Percentiles rank a stretch among this genome's conserved stretches.
These are phyloP conservation scores for Drosophila neotestacea DNA, from an alignment of 2,888 invertebrate genomes.

Conservation along the genomic window DNA sequence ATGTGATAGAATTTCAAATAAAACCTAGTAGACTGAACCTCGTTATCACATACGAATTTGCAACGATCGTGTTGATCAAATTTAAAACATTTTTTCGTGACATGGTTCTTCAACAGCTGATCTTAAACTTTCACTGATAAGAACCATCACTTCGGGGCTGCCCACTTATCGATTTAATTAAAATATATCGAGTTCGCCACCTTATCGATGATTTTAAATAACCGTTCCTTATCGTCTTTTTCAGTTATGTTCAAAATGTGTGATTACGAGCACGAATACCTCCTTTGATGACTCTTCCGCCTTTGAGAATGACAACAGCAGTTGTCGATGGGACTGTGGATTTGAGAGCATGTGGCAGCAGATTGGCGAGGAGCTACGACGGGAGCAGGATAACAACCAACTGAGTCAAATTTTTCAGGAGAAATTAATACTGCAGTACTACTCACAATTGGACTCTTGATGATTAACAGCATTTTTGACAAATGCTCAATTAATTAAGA, in stretches of 20 bases:
- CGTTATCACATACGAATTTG: conserved; percentile 88
- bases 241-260: conserved; percentile 61
- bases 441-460: conserved; percentile 13
- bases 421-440: conserved; percentile 22
- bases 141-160: conserved; percentile 24
- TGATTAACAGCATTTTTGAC: conserved; percentile 44
- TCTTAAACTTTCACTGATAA: conserved; percentile 20
- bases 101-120: conserved; percentile 84
- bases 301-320: conserved; percentile 47
- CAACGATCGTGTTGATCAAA: conserved; percentile 88
- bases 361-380: conserved; percentile 57
- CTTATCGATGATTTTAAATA: conserved; percentile 13
- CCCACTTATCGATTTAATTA: conserved; percentile 21
- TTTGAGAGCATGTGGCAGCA: conserved; percentile 64
- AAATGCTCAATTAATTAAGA: conserved; percentile 46
- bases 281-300: conserved; percentile 56
- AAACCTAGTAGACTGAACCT: too few species aligned
- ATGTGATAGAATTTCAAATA: not conserved
- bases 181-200: conserved; percentile 1
- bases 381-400: conserved; percentile 55
- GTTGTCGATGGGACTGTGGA: conserved; percentile 44
- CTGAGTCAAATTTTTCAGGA: conserved; percentile 40
- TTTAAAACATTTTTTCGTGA: conserved; percentile 87
- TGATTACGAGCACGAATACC: conserved; percentile 62
- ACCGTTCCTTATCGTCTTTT: conserved; percentile 8